These are phyloP conservation scores for Cololabis saira DNA, from an alignment of 2,113 vertebrate species.

Conservation along the genomic window DNA sequence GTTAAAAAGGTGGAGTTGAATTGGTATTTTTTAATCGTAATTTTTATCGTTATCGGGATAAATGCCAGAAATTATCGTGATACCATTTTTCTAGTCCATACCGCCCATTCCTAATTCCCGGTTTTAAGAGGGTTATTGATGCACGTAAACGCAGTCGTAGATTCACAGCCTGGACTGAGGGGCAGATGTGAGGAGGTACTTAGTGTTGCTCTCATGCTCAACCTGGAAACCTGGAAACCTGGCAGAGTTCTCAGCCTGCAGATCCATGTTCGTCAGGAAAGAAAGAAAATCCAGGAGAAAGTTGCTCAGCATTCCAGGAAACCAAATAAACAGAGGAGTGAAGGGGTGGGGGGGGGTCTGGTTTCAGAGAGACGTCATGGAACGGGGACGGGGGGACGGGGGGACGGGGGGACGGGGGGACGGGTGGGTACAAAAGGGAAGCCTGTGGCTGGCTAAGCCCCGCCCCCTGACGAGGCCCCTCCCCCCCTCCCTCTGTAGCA, in stretches of 20 bases:
- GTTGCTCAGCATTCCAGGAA: conserved; percentile 60
- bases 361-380: conserved; percentile 68
- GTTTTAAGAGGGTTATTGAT: no score
- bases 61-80: no score
- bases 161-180: no score
- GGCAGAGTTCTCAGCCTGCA: conserved; percentile 7
- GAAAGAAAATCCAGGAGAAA: conserved; percentile 44
- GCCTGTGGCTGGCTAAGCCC: conserved; percentile 64
- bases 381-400: conserved; percentile 21
- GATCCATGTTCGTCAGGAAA: neutral
- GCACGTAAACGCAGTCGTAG: no score
- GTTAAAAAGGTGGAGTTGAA: no score
- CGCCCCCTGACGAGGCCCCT: conserved; percentile 63
- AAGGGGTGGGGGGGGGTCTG: conserved; percentile 63
- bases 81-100: no score
- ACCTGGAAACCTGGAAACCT: neutral
- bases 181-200: no score
- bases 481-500: conserved; percentile 61
- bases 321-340: conserved; percentile 68
- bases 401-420: conserved; percentile 8
- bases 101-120: no score
- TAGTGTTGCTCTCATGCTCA: no score
- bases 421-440: conserved; percentile 52
- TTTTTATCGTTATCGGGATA: no score
- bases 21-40: no score